phyloP scores from a whole-genome alignment of 92 coral and sea anemone genomes.

The Virgularia gustaviana region DNA sequence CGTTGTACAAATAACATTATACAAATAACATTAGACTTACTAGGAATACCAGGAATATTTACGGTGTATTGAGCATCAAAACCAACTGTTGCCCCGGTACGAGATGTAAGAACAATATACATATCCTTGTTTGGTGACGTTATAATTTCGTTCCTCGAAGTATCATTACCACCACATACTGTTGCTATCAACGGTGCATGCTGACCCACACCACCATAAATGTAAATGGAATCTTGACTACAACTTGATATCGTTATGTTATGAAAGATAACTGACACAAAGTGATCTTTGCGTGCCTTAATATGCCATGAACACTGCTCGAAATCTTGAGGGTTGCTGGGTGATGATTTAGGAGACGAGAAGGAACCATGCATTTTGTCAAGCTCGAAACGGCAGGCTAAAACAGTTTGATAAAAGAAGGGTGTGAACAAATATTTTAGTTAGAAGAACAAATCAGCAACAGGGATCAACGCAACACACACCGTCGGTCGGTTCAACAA shows the following conservation, averaged over 20 bases:
- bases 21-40: too few relatives aligned
- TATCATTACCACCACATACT: constrained; percentile 21
- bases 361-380: too few relatives aligned
- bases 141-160: neutral
- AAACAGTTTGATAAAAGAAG: too few relatives aligned
- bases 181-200: neutral
- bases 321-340: too few relatives aligned
- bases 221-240: neutral
- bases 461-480: too few relatives aligned
- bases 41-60: too few relatives aligned
- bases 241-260: neutral
- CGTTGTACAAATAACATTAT: too few relatives aligned
- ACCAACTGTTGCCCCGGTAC: neutral
- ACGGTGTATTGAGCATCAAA: constrained; percentile 6
- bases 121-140: neutral
- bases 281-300: neutral
- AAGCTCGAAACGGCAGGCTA: too few relatives aligned
- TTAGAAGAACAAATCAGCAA: too few relatives aligned
- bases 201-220: neutral
- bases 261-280: neutral
- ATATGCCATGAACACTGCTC: neutral
- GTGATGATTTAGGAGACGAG: too few relatives aligned
- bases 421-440: too few relatives aligned
- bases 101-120: constrained; percentile 19
- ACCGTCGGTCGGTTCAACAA: too few relatives aligned